A percentile compares a stretch with the other conserved stretches of the same genome.
These are phyloP conservation scores for Aplysia californica DNA, from an alignment of 1,140 invertebrate species.

Conservation along the genomic window DNA sequence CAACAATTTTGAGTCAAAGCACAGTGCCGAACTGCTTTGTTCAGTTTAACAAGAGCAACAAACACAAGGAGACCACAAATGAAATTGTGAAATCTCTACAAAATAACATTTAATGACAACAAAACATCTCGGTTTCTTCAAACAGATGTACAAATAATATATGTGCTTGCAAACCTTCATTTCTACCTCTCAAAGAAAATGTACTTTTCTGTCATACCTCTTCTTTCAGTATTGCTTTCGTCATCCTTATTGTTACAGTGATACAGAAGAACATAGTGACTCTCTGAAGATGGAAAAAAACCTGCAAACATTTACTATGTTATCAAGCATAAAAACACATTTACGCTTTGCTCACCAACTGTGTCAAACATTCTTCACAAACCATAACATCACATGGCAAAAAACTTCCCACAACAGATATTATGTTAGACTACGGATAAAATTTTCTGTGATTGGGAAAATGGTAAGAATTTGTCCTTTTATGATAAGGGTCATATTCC, in stretches of 20 bases:
- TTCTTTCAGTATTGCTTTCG: too few species aligned
- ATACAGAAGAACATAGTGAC: neutral
- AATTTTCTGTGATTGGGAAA: slow-evolving; percentile 21
- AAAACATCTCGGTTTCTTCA: too few species aligned
- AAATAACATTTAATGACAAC: too few species aligned
- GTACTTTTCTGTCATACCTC: too few species aligned
- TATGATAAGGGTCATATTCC: slow-evolving; percentile 21
- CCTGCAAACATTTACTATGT: neutral
- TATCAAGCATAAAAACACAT: too few species aligned
- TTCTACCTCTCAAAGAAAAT: neutral
- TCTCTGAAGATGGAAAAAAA: neutral
- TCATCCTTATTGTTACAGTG: too few species aligned
- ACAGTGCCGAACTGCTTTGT: too few species aligned
- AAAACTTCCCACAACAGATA: neutral
- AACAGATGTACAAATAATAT: neutral
- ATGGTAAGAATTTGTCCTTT: neutral
- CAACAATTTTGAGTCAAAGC: neutral
- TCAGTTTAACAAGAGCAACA: too few species aligned
- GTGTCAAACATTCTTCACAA: neutral
- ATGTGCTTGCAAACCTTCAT: neutral
- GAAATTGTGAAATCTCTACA: too few species aligned
- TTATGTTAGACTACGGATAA: neutral
- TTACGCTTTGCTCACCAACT: too few species aligned
- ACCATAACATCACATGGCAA: neutral
- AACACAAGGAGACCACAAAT: too few species aligned